A percentile compares a stretch with the other conserved stretches of the same genome.
phyloP scores from a whole-genome alignment of 2,888 invertebrate genomes.

The Philhelius pedissequus region DNA sequence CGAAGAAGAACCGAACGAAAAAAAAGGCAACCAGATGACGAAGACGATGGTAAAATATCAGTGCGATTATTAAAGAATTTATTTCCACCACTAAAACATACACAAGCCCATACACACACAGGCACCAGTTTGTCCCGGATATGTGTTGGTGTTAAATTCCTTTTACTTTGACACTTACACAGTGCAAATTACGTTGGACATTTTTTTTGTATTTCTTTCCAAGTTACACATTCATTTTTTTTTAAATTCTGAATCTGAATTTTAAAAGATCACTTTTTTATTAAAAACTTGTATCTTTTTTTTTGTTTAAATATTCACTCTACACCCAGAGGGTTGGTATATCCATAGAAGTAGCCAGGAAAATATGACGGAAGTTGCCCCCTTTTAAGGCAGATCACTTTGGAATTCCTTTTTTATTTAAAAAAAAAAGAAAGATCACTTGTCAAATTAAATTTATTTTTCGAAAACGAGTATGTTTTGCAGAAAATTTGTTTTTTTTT shows the following conservation, averaged over 20 bases:
- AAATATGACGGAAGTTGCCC: conserved; percentile 67
- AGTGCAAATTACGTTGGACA: conserved; percentile 47
- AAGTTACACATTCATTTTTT: not conserved
- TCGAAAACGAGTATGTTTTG: not conserved
- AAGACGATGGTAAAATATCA: conserved; percentile 38
- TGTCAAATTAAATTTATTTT: not conserved
- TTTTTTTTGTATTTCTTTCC: conserved; percentile 6
- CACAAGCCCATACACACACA: not conserved
- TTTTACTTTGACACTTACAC: conserved; percentile 68
- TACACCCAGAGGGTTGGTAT: not conserved
- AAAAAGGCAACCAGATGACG: conserved; percentile 9
- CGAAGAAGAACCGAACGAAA: conserved; percentile 52
- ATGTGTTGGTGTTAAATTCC: conserved; percentile 61
- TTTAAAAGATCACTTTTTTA: not conserved
- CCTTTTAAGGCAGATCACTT: conserved; percentile 60
- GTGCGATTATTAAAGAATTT: conserved; percentile 49
- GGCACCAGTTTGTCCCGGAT: not conserved
- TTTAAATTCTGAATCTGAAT: not conserved
- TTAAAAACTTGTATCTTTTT: not conserved
- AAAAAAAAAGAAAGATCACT: conserved; percentile 3
- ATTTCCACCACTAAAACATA: conserved; percentile 10
- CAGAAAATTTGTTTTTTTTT: conserved; percentile 19
- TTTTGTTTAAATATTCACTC: not conserved
- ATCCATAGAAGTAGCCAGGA: conserved; percentile 15
- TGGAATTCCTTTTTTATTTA: not conserved